Base-by-base conservation (phyloP, 2,888 invertebrate species). In the Tetrapedia diversipes region DNA sequence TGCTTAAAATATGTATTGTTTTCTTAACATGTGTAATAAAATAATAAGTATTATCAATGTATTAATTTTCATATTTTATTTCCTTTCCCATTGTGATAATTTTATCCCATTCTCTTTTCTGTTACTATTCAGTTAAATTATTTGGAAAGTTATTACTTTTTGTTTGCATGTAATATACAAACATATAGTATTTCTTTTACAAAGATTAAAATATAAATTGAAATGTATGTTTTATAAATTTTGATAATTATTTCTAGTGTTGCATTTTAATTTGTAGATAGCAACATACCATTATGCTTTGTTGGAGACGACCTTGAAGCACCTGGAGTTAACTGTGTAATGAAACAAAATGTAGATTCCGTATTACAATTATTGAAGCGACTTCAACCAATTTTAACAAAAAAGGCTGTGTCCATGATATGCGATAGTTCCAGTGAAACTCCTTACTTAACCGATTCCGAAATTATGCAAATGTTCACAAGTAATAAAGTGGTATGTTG, bases 321-420 rank as follows among this genome's bases (percentile, higher is more conserved):
- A 82, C 93, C 94, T 16, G 94, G 94, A 7, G 93, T 94, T 41
- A 95, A 95, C 89, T 96, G 96, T 90, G 93, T 96, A 57, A 92
- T 94, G 63, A 93, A 94, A 86, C 94, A 94, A 71, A 93, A 94
- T 81, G 92, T 95, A 8, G 93, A 93, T 66, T 93, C 93, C 60
- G 95, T 96, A 16, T 93, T 95, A 85, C 92, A 94, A 85, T 90
- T 96, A 53, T 90, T 95, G 63, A 94, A 94, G 90, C 92, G 93
- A 8, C 92, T 96, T 60, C 94, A 95, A 86, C 95, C 95, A 1
- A 94, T 95, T 86, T 90, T 96, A 76, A 93, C 94, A 51, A 91
- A 92, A 79, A 92, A 94, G 69, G 94, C 95, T 7, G 92, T 95
- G 6, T 91, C 92, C 0, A 93, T 92, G 72, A 93, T 93, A 79